Evolutionary conservation across 2,888 invertebrate genomes (phyloP).

Genomic region (Temnothorax ravouxi): DNA sequence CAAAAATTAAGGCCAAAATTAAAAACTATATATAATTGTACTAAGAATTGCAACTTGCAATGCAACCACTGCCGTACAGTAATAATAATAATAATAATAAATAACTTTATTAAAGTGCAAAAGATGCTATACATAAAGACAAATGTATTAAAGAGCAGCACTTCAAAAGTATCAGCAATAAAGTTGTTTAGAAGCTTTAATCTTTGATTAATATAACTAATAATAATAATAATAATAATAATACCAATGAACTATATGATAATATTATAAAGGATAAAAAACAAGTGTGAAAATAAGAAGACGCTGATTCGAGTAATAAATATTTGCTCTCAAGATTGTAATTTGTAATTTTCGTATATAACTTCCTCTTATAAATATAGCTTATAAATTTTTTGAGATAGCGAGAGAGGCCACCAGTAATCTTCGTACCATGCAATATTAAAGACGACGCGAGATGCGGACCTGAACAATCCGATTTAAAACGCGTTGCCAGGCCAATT

Average conservation of each 20-base stretch:
- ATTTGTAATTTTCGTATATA: background rate
- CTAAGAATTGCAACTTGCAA: background rate
- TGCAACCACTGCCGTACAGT: background rate
- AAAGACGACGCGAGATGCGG: constrained; percentile 39
- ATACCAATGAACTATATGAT: background rate
- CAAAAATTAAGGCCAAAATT: background rate
- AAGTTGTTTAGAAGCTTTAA: background rate
- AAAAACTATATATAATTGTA: background rate
- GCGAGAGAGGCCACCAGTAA: background rate
- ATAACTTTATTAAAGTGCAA: background rate
- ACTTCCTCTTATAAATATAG: background rate
- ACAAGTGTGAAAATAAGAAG: background rate
- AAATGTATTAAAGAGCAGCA: background rate
- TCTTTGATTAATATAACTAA: background rate
- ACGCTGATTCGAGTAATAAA: background rate
- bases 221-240: background rate
- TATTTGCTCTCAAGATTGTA: background rate
- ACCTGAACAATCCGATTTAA: constrained; percentile 61
- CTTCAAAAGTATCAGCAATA: background rate
- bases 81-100: background rate
- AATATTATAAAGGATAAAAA: background rate
- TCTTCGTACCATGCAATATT: background rate
- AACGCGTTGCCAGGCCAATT: constrained; percentile 47
- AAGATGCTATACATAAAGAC: background rate
- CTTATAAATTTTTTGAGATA: background rate